Evolutionary conservation across 2,888 invertebrate genomes (phyloP).

Genomic region (Bembecia ichneumoniformis): DNA sequence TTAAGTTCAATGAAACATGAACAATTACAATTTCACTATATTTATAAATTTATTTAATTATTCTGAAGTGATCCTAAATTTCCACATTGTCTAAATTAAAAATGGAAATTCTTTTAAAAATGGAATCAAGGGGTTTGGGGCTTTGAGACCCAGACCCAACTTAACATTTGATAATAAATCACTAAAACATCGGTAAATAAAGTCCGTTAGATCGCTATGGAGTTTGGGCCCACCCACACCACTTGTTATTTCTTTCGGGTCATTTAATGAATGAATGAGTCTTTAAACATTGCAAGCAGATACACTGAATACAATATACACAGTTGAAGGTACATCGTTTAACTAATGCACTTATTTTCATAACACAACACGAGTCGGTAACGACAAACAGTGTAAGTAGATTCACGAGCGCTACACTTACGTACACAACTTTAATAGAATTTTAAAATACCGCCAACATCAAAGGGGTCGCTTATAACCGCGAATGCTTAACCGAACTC

Average conservation of each 20-base stretch:
- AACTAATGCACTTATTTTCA: background rate
- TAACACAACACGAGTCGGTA: background rate
- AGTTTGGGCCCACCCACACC: background rate
- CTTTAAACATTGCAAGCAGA: background rate
- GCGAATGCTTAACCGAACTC: constrained; percentile 10
- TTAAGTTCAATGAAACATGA: constrained; percentile 12
- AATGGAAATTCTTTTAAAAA: constrained; percentile 23
- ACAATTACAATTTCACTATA: too few species aligned
- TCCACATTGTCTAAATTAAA: constrained; percentile 11
- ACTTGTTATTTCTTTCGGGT: background rate
- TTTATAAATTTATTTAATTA: too few species aligned
- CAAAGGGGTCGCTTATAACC: constrained; percentile 25
- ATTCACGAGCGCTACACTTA: background rate
- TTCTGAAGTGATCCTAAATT: too few species aligned
- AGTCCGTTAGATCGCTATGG: constrained; percentile 17
- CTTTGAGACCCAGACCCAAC: constrained; percentile 16
- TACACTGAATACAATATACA: background rate
- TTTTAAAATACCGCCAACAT: constrained; percentile 31
- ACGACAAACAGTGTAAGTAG: background rate
- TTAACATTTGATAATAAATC: constrained; percentile 30
- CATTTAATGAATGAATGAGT: background rate
- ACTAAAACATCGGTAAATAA: constrained; percentile 31
- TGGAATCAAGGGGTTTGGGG: constrained; percentile 23
- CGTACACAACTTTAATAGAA: background rate
- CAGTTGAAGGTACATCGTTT: background rate